phyloP scores from a whole-genome alignment of 2,797 vertebrate genomes.

The Hippocampus kuda region DNA sequence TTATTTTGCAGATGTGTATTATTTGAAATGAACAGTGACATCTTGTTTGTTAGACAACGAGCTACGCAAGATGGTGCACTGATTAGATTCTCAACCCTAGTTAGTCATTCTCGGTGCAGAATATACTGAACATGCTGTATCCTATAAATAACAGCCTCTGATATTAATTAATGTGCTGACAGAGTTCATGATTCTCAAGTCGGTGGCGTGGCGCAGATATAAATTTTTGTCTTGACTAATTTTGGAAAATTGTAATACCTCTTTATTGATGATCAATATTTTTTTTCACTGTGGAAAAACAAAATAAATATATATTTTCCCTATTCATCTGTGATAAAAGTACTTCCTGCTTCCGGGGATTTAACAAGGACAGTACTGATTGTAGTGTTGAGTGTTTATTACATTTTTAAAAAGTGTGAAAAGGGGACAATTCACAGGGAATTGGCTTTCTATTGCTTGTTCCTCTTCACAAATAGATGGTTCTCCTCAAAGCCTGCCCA shows the following conservation, averaged over 20 bases:
- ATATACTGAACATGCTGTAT: not conserved
- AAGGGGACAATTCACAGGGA: not conserved
- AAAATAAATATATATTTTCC: constrained; percentile 4
- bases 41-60: not conserved
- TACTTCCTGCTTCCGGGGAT: not conserved
- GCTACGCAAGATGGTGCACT: not conserved
- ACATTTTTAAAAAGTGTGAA: not conserved
- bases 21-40: not conserved
- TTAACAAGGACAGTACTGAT: not conserved
- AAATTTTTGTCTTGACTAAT: not conserved
- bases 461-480: not conserved
- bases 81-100: not conserved
- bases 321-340: not conserved
- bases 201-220: not conserved
- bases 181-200: not conserved
- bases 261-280: not conserved
- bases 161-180: not conserved
- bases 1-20: not conserved
- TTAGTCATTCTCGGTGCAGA: not conserved
- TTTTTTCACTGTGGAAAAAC: not conserved
- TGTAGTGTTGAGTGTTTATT: not conserved
- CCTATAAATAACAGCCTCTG: not conserved
- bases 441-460: not conserved
- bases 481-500: too few relatives aligned
- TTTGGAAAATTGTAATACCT: not conserved